These are phyloP conservation scores for Neopipo cinnamomea DNA, from an alignment of 2,113 vertebrate genomes.

Conservation along the genomic window DNA sequence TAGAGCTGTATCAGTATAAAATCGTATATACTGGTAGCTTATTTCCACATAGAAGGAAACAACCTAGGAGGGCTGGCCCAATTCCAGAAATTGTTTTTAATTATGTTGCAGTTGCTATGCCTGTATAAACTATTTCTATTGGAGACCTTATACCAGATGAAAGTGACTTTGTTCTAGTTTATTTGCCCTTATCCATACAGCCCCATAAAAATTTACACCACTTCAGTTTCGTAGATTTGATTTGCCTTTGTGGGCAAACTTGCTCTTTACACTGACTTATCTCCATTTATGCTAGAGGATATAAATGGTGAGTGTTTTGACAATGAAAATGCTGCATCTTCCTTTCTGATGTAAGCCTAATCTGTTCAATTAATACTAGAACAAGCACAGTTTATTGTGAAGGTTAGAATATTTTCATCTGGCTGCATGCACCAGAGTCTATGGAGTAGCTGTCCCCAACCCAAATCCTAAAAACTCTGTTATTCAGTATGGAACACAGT, in stretches of 20 bases:
- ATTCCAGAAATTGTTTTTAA: slow-evolving; percentile 8
- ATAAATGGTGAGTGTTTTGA: not conserved
- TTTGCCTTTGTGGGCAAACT: not conserved
- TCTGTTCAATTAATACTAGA: not conserved
- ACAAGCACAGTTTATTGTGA: not conserved
- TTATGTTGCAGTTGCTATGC: not conserved
- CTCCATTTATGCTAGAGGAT: not conserved
- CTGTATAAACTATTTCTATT: not conserved
- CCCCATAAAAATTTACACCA: not conserved
- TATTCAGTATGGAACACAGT: not conserved
- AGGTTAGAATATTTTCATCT: not conserved
- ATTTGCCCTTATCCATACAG: not conserved
- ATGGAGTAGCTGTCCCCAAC: not conserved
- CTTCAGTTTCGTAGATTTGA: not conserved
- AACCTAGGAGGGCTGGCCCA: not conserved
- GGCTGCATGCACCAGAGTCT: not conserved
- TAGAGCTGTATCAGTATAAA: not conserved
- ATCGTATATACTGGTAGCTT: not conserved
- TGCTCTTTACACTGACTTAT: not conserved
- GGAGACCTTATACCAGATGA: not conserved
- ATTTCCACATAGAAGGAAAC: not conserved
- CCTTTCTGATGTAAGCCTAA: not conserved
- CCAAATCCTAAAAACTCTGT: not conserved
- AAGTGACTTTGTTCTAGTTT: not conserved
- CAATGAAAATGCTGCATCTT: not conserved